Evolutionary conservation across 2,113 vertebrate species (phyloP).

Genomic region (Triplophysa dalaica): DNA sequence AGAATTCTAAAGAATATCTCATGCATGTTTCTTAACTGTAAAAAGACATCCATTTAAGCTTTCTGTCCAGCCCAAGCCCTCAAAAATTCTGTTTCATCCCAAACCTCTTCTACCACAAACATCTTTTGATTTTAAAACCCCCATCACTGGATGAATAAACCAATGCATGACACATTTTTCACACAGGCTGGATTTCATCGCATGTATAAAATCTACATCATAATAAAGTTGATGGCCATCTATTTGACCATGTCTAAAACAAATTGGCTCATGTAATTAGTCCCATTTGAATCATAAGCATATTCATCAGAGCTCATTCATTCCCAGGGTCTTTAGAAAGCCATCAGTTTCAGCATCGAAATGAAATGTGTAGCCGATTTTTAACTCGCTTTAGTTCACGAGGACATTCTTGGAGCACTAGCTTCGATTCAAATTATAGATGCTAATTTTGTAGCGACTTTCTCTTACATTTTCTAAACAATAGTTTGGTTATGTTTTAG

Average conservation of each 20-base stretch:
- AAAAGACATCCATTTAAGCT: too few species aligned
- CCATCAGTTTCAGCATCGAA: slow-evolving; percentile 9
- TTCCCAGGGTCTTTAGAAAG: slow-evolving; percentile 14
- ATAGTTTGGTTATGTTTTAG: too few species aligned
- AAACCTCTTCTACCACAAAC: neutral
- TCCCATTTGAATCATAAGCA: slow-evolving; percentile 25
- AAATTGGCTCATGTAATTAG: slow-evolving; percentile 21
- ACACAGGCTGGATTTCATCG: neutral
- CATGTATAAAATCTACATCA: neutral
- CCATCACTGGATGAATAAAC: neutral
- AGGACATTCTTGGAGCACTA: neutral
- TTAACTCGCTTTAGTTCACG: slow-evolving; percentile 8
- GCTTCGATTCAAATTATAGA: neutral
- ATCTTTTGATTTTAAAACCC: too few species aligned
- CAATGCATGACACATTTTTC: neutral
- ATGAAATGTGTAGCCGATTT: slow-evolving; percentile 1
- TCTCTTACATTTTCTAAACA: neutral
- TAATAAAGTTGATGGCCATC: slow-evolving; percentile 4
- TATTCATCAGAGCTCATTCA: slow-evolving; percentile 25
- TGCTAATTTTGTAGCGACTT: neutral
- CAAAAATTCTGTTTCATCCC: neutral
- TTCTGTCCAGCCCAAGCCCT: too few species aligned
- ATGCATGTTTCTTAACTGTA: too few species aligned
- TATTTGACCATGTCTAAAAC: slow-evolving; percentile 24
- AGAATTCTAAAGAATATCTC: too few species aligned